Base-by-base conservation (phyloP, 1,140 invertebrate genomes). In the Hyphantria cunea region DNA sequence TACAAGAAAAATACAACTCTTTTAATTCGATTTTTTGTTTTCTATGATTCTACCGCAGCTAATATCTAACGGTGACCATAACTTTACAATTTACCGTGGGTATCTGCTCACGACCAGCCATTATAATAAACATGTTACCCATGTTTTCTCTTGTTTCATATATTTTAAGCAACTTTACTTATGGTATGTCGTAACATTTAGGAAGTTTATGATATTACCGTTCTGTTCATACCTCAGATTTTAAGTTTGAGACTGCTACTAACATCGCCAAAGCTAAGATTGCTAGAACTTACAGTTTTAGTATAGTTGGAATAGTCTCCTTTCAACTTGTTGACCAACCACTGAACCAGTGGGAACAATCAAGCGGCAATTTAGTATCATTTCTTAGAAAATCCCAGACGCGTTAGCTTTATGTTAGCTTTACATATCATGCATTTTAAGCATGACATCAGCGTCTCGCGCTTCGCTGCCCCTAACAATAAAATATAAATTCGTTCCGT, bases 391-490 rank as follows among this genome's bases (percentile, higher is more conserved):
- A 37, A 12, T 7, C 37, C 41, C 31, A 44, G 53, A 59, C n/a
- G 37, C 49, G 33, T 25, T 53, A 58, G 53, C 60, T 63, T 62
- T 62, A 54, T 64, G 49, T 45, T 53, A 56, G 50, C 53, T 59
- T 59, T 34, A 68, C 59, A 68, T 63, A 54, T 45, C 51, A 56
- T 64, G 53, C 53, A 60, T 52, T 64, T 62, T 59, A 61, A 59
- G 48, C 25, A 66, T 71, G 69, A 71, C 69, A 68, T 71, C 69
- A 71, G 45, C 61, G 50, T 63, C 65, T 60, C 58, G 61, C 61
- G 53, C 65, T 61, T 61, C 56, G 56, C 49, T 61, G 56, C 61
- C 41, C 56, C 15, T 45, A 63, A 62, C 62, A 61, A 65, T 47
- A 60, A 61, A 54, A 68, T 64, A 60, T 54, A 42, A 64, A 68